These are phyloP conservation scores for Macrochelys suwanniensis DNA, from an alignment of 2,797 vertebrate species.

Conservation along the genomic window DNA sequence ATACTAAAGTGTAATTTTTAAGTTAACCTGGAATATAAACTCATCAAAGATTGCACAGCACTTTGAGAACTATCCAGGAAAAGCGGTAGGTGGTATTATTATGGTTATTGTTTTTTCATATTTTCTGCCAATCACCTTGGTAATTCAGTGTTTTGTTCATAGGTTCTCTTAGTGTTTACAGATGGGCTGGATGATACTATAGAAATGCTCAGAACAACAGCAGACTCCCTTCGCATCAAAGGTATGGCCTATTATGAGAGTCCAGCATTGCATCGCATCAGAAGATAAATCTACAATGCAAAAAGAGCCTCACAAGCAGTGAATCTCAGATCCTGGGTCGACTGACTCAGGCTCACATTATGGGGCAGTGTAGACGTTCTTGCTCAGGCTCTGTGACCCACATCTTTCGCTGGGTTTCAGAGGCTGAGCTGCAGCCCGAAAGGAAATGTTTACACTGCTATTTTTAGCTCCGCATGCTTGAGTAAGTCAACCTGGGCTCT, in stretches of 20 bases:
- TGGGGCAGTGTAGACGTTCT: neutral
- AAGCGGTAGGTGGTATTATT: neutral
- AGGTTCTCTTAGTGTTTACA: conserved; percentile 91
- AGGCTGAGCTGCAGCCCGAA: neutral
- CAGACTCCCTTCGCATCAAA: conserved; percentile 76
- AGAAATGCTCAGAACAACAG: conserved; percentile 78
- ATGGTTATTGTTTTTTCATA: neutral
- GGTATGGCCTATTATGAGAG: conserved; percentile 54
- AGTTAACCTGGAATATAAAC: neutral
- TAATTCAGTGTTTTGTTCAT: neutral
- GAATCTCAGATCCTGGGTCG: neutral
- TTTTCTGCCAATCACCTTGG: neutral
- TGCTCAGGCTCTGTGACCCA: neutral
- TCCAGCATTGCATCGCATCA: neutral
- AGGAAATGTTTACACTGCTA: neutral
- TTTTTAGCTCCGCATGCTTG: neutral
- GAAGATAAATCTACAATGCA: neutral
- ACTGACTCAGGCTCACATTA: neutral
- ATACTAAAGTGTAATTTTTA: neutral
- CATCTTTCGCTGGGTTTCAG: neutral
- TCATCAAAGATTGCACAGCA: neutral
- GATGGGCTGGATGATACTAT: conserved; percentile 88
- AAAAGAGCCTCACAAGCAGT: neutral
- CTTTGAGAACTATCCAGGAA: neutral
- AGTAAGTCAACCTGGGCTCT: neutral